Conservation (phyloP, 2,797 vertebrate species). For the Oophaga sylvatica region DNA sequence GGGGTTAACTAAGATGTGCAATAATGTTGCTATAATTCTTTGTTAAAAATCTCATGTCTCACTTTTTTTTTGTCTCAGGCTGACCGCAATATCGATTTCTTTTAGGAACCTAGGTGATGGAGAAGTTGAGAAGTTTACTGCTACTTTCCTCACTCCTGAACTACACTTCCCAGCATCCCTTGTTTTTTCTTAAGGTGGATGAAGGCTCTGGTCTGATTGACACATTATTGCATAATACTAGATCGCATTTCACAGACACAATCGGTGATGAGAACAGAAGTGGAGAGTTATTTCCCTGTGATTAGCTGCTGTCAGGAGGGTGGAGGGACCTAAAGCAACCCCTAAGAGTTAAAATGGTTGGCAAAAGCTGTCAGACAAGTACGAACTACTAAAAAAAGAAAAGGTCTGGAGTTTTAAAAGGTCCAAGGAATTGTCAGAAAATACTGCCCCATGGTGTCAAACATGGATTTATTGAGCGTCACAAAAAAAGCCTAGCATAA, state of each 20-base stretch:
- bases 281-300: not conserved
- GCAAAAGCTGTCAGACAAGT: not conserved
- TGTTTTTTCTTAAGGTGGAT: too few relatives aligned
- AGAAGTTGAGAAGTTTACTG: too few relatives aligned
- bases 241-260: not conserved
- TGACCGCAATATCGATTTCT: not conserved
- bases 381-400: not conserved
- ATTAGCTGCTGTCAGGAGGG: not conserved
- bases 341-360: not conserved
- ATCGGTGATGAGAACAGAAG: not conserved
- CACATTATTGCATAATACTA: not conserved
- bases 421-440: too few relatives aligned
- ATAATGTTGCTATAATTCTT: not conserved
- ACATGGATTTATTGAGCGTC: too few relatives aligned
- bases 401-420: too few relatives aligned
- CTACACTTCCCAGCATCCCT: too few relatives aligned
- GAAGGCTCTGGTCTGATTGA: too few relatives aligned
- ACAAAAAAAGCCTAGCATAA: too few relatives aligned
- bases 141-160: too few relatives aligned
- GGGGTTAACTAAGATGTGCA: not conserved
- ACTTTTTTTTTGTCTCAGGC: not conserved
- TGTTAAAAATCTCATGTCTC: not conserved
- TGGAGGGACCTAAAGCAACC: not conserved
- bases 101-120: too few relatives aligned
- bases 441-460: too few relatives aligned